A percentile compares a stretch with the other conserved stretches of the same genome.
Conservation (phyloP, 2,113 vertebrate genomes). For the Urocynchramus pylzowi region DNA sequence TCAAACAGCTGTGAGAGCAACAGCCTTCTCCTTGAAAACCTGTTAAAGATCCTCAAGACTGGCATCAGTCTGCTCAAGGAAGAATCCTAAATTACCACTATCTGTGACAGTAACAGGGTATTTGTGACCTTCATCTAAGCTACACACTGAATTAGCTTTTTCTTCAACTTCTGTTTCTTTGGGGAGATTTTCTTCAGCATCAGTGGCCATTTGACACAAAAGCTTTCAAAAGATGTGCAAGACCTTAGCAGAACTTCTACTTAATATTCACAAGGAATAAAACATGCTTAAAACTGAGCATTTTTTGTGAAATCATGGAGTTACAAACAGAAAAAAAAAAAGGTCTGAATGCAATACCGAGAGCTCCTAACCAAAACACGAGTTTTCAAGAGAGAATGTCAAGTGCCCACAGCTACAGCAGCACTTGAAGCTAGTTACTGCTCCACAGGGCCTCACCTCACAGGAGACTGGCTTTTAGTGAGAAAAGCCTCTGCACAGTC, state of each 20-base stretch:
- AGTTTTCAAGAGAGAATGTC: neutral
- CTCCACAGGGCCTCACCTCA: accelerated
- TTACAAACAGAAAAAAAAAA: neutral
- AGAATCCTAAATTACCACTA: neutral
- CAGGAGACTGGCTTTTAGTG: neutral
- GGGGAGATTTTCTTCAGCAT: neutral
- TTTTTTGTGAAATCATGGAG: neutral
- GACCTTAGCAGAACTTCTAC: neutral
- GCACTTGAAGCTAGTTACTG: neutral
- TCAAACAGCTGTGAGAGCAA: neutral
- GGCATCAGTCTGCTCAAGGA: neutral
- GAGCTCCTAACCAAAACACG: neutral
- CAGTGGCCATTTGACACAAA: neutral
- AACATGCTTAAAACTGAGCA: neutral
- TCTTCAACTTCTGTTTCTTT: neutral
- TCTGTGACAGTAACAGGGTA: neutral
- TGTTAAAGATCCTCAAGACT: neutral
- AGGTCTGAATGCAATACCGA: neutral
- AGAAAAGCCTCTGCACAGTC: neutral
- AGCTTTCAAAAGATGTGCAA: neutral
- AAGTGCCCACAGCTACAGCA: neutral
- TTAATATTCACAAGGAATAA: neutral
- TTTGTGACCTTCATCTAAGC: neutral
- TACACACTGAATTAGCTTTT: neutral
- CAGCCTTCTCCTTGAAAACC: neutral